These are phyloP conservation scores for Centroberyx gerrardi DNA, from an alignment of 2,797 vertebrate species.

Conservation along the genomic window DNA sequence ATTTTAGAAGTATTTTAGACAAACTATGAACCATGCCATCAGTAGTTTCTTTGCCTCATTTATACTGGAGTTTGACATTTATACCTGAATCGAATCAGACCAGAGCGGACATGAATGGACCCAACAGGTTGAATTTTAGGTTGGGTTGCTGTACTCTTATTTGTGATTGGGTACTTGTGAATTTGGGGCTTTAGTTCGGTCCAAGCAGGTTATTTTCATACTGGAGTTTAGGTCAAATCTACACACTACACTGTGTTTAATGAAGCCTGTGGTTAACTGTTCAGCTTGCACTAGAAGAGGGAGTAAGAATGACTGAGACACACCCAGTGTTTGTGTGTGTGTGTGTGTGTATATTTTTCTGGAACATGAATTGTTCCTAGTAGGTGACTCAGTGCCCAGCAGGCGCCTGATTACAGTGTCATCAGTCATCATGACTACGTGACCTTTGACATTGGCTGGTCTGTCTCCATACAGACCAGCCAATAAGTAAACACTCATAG, in stretches of 20 bases:
- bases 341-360: not conserved
- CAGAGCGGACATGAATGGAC: too few relatives aligned
- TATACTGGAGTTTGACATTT: too few relatives aligned
- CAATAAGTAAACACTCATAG: not conserved
- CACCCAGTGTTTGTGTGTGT: not conserved
- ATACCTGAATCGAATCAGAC: too few relatives aligned
- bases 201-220: slow-evolving; percentile 26
- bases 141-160: too few relatives aligned
- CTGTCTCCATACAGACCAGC: slow-evolving; percentile 1
- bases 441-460: slow-evolving; percentile 35
- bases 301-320: slow-evolving; percentile 25
- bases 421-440: slow-evolving; percentile 16
- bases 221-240: slow-evolving; percentile 8
- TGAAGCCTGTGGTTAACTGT: slow-evolving; percentile 33
- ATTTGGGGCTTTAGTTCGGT: slow-evolving; percentile 10
- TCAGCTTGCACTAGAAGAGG: slow-evolving; percentile 29
- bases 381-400: slow-evolving; percentile 20
- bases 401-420: slow-evolving; percentile 32
- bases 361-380: slow-evolving; percentile 17
- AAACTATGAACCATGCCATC: too few relatives aligned
- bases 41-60: too few relatives aligned
- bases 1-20: too few relatives aligned
- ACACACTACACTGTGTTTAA: slow-evolving; percentile 28
- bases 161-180: too few relatives aligned
- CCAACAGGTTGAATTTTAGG: too few relatives aligned